Evolutionary conservation across 2,797 vertebrate species (phyloP).

Genomic region (Huso huso): DNA sequence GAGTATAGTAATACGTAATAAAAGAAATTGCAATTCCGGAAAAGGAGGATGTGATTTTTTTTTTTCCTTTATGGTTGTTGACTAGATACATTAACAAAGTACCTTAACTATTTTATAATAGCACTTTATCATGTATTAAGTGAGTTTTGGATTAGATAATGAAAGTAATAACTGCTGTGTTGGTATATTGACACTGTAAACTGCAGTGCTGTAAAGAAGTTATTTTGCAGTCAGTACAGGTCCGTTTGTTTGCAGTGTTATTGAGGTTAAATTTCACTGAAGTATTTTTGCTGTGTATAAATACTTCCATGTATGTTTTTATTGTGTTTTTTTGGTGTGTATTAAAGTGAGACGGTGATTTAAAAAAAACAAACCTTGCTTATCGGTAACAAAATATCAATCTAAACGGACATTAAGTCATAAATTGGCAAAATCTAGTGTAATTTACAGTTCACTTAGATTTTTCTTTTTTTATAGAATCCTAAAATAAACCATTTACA

Average conservation of each 20-base stretch:
- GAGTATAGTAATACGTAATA: no score
- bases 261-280: neutral
- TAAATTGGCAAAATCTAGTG: neutral
- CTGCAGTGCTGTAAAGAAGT: neutral
- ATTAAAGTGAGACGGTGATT: neutral
- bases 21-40: no score
- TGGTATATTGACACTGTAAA: neutral
- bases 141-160: no score
- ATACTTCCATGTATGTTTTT: neutral
- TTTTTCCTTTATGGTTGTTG: no score
- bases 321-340: neutral
- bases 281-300: neutral
- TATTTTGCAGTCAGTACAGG: neutral
- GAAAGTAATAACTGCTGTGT: no score
- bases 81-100: neutral
- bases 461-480: neutral
- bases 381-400: neutral
- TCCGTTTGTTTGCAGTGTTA: neutral
- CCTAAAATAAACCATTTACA: no score
- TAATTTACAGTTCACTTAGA: neutral
- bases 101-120: neutral
- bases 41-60: no score
- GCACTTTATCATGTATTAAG: neutral
- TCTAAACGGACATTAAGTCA: neutral
- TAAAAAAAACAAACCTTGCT: neutral